Base-by-base conservation (phyloP, 1,140 invertebrate genomes). In the Bradysia coprophila region DNA sequence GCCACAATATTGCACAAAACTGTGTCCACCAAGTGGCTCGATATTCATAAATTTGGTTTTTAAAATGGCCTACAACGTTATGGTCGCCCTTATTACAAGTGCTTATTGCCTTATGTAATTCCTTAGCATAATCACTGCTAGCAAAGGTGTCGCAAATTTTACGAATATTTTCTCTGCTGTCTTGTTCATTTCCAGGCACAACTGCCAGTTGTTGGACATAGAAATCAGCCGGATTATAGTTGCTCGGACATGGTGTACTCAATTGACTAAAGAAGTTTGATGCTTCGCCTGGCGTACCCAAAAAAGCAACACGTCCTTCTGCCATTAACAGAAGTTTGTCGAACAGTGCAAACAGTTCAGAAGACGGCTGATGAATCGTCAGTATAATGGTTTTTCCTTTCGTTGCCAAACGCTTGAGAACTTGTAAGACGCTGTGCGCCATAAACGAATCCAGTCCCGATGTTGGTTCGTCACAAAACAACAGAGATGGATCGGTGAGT, bases 391-490 rank as follows among this genome's bases (percentile, higher is more conserved):
- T 96, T 60, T 91, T 91, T 4, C 91, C 88, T 53, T 77, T 80
- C 22, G 70, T 62, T 18, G 90, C 81, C 46, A 86, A 65, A 21
- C 73, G 69, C 63, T 84, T 86, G 45, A 91, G 60, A 46, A 87
- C 80, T 52, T 79, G 77, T 13, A 96, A 76, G 15, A 96, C 85
- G 57, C 88, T 94, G 61, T 81, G 72, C 0, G 72, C 94, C 77
- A 85, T 87, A 46, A 81, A 86, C 0, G 83, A 84, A 56, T 88
- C 84, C 37, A 88, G 60, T 6, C 82, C 84, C 0, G 81, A 94
- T 0, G 94, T 98, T 2, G 93, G 92, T 56, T 98, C 94, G 57
- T 98, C 94, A 60, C 92, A 97, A 55, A 98, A 91, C 72, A 98
- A 75, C 24, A 98, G 62, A 2, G 88, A 81, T 2, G 94, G 93